These are phyloP conservation scores for Dolichomitus sp. DNA, from an alignment of 2,888 invertebrate genomes.

Conservation along the genomic window DNA sequence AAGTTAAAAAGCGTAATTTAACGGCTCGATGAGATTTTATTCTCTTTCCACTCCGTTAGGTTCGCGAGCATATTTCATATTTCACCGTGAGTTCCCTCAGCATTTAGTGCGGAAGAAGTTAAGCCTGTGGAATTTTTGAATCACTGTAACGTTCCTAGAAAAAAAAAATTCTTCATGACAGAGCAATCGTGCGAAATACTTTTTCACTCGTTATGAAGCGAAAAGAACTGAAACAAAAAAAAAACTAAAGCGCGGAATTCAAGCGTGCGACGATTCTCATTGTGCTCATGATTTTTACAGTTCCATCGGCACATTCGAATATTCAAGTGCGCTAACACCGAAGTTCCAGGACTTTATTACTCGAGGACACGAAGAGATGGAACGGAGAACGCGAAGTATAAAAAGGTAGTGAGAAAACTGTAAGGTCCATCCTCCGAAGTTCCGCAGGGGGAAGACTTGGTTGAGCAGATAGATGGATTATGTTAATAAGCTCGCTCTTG, in stretches of 20 bases:
- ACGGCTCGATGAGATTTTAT: constrained; percentile 12
- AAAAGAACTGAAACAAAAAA: constrained; percentile 1
- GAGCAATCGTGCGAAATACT: constrained; percentile 18
- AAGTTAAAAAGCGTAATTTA: constrained; percentile 16
- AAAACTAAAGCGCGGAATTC: background rate
- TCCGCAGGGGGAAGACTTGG: constrained; percentile 35
- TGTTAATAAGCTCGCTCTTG: constrained; percentile 63
- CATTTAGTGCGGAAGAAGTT: background rate
- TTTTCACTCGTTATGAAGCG: constrained; percentile 17
- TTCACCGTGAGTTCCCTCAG: background rate
- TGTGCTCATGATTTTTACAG: constrained; percentile 59
- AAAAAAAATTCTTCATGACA: constrained; percentile 6
- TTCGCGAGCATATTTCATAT: constrained; percentile 1
- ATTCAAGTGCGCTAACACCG: constrained; percentile 49
- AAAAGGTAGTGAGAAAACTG: constrained; percentile 4
- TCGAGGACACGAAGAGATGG: constrained; percentile 15
- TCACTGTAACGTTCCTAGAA: background rate
- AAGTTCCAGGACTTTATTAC: constrained; percentile 43
- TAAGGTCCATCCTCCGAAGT: constrained; percentile 17
- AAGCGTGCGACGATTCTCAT: constrained; percentile 20
- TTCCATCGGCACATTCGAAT: constrained; percentile 61
- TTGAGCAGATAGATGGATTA: constrained; percentile 68
- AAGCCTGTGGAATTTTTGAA: background rate
- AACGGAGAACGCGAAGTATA: background rate
- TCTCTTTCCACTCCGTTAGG: constrained; percentile 6